Evolutionary conservation across 2,797 vertebrate genomes (phyloP), one percentile per base, ranked within the genome.

Genomic region (Protosalanx chinensis): DNA sequence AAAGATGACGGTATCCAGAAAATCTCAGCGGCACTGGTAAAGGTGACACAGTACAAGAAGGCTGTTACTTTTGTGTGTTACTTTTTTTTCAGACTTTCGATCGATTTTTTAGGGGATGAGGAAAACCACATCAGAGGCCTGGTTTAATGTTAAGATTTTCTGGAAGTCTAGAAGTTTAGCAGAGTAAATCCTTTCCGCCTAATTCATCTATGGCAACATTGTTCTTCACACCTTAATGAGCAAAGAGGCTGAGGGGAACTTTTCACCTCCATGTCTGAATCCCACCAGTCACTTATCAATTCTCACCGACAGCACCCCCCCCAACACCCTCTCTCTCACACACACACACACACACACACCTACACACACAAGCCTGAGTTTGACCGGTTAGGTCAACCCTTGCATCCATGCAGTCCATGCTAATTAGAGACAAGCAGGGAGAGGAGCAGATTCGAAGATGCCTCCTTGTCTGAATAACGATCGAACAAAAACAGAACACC

Each of bases 1-100:
- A 33, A 35, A 37, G 35, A 35, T 64, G 33, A 20, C 35, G 5
- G 10, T 18, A 13, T 6, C 16, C 7, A 18, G 32, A 18, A 3
- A 6, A 10, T 64, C 62, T 33, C 62, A 37, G 15, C 2, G 33
- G 62, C n/a, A 20, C 32, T 3, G 20, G 18, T 37, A 64, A 33
- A 64, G 62, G 61, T 63, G 29, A 63, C 32, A 63, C 61, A 18
- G 56, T 58, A 18, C n/a, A 58, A 20, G 16, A n/a, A 46, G 41
- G 41, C 41, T 46, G 41, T 46, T 12, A 46, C 41, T 13, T 46
- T n/a, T n/a, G n/a, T n/a, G n/a, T n/a, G n/a, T n/a, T n/a, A n/a
- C n/a, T n/a, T n/a, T n/a, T 35, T 35, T 46, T 46, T 46, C 12
- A 46, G 41, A 12, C 41, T 46, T 13, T 46, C 3, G 13, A 46